These are phyloP conservation scores for Teleopsis dalmanni DNA, from an alignment of 1,140 invertebrate species.

Conservation along the genomic window DNA sequence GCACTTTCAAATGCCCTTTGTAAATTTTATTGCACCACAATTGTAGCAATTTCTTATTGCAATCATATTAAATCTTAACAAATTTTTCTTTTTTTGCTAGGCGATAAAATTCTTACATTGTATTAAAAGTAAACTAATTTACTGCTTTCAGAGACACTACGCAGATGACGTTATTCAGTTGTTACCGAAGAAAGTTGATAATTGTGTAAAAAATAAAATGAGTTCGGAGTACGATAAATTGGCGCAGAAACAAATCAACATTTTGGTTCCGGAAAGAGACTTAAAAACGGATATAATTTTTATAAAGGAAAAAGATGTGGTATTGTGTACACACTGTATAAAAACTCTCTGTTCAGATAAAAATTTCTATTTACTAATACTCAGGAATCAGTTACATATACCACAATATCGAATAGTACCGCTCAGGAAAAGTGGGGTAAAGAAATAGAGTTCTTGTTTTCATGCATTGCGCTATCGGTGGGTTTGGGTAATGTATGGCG, in stretches of 20 bases:
- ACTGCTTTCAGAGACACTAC: too few relatives aligned
- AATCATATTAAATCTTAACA: too few relatives aligned
- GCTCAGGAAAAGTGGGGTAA: conserved; percentile 60
- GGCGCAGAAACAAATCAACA: conserved; percentile 2
- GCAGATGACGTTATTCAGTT: too few relatives aligned
- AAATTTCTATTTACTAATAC: neutral
- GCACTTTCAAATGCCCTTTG: too few relatives aligned
- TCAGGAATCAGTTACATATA: neutral
- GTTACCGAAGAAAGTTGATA: too few relatives aligned
- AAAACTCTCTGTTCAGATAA: neutral
- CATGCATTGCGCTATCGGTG: conserved; percentile 76
- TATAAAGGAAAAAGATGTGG: neutral
- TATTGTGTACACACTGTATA: too few relatives aligned
- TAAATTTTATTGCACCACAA: too few relatives aligned
- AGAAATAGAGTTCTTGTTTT: conserved; percentile 72
- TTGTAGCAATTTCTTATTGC: too few relatives aligned
- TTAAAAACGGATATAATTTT: neutral
- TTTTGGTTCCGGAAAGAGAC: conserved; percentile 1
- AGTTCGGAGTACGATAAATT: conserved; percentile 5
- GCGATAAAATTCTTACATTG: too few relatives aligned
- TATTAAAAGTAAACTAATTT: too few relatives aligned
- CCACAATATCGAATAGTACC: neutral
- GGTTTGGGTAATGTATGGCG: conserved; percentile 78
- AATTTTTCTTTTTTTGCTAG: too few relatives aligned
- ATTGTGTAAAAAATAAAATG: neutral